These are phyloP conservation scores for Saturnia pavonia DNA, from an alignment of 2,888 invertebrate species.

Conservation along the genomic window DNA sequence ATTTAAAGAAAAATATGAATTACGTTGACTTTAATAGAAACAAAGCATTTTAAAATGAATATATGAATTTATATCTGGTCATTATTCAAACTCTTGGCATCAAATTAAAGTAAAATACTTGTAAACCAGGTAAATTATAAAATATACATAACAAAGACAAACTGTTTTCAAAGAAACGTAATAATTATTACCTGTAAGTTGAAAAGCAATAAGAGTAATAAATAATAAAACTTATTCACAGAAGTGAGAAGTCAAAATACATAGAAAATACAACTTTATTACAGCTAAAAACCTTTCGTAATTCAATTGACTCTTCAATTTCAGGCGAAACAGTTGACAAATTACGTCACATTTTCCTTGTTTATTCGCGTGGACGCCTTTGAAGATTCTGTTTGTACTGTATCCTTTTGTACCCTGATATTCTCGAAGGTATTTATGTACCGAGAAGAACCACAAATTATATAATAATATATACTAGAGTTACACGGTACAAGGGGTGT, in stretches of 20 bases:
- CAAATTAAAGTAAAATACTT: not conserved
- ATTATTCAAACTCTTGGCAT: not conserved
- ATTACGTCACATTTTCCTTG: constrained; percentile 14
- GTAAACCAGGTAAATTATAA: not conserved
- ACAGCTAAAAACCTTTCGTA: constrained; percentile 14
- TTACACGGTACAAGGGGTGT: not conserved
- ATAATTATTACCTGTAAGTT: not conserved
- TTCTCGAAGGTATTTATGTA: not conserved
- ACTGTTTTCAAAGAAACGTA: not conserved
- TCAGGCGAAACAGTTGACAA: constrained; percentile 6
- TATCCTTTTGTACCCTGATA: not conserved
- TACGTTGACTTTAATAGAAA: no score
- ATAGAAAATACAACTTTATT: constrained; percentile 19
- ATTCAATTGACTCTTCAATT: constrained; percentile 16
- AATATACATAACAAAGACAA: constrained; percentile 9
- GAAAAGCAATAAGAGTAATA: not conserved
- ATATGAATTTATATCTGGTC: not conserved
- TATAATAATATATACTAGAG: not conserved
- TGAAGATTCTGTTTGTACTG: not conserved
- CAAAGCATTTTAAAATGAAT: no score
- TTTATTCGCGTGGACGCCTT: not conserved
- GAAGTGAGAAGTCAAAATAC: constrained; percentile 17
- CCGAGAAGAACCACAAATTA: not conserved
- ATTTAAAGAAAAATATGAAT: no score
- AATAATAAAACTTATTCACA: not conserved